A percentile compares a stretch with the other conserved stretches of the same genome.
phyloP scores from a whole-genome alignment of 64 coral and sea anemone species.

The Platygyra sinensis region DNA sequence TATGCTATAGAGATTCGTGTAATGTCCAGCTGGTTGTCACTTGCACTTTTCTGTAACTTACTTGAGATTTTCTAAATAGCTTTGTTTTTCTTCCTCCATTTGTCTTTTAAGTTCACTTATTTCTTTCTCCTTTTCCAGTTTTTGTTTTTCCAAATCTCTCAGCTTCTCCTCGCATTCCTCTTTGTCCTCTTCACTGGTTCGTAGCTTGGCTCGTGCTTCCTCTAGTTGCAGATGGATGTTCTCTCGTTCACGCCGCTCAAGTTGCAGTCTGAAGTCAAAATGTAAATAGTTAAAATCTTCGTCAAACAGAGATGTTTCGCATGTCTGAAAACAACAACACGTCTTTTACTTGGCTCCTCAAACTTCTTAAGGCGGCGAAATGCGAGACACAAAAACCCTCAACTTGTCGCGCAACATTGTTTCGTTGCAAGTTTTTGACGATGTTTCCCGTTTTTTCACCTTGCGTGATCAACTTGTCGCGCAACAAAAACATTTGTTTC shows the following conservation, averaged over 20 bases:
- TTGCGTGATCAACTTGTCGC: too few relatives aligned
- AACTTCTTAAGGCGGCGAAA: too few relatives aligned
- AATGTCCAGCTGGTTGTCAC: too few relatives aligned
- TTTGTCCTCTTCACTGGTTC: conserved; percentile 58
- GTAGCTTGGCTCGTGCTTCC: conserved; percentile 51
- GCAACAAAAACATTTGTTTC: too few relatives aligned
- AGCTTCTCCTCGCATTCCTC: conserved; percentile 29
- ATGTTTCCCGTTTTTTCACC: too few relatives aligned
- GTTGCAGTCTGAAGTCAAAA: conserved; percentile 21
- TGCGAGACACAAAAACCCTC: too few relatives aligned
- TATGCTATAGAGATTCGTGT: too few relatives aligned
- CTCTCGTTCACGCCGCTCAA: conserved; percentile 52
- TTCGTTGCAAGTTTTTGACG: too few relatives aligned
- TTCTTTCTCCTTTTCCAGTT: conserved; percentile 49
- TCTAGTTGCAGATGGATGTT: conserved; percentile 45
- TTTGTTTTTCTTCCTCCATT: conserved; percentile 56
- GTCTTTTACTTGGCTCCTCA: too few relatives aligned
- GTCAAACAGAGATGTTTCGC: too few relatives aligned
- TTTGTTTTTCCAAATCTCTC: conserved; percentile 38
- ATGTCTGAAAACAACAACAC: too few relatives aligned
- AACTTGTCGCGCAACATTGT: too few relatives aligned
- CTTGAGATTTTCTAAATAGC: conserved; percentile 54
- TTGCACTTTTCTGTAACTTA: not conserved
- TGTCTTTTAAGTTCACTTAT: conserved; percentile 47
- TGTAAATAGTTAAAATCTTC: not conserved